Base-by-base conservation (phyloP, 2,888 invertebrate species). In the Zygogramma bicolorata region DNA sequence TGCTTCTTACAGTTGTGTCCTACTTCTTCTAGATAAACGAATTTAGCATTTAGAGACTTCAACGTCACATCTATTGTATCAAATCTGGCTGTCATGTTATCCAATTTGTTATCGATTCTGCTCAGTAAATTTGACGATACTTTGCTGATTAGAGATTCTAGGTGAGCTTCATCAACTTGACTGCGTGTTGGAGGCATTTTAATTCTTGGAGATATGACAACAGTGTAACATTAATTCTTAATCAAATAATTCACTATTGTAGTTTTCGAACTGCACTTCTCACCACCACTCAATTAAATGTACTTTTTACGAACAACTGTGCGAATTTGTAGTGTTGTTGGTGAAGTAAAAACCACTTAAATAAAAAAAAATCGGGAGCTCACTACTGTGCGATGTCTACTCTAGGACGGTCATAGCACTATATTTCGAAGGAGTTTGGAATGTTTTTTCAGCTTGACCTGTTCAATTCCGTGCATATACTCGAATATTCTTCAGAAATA, bases 1-100 rank as follows among this genome's bases (percentile, higher is more conserved):
- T 57, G 57, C 22, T 57, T 57, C 57, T 25, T 57, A 57, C 22
- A 25, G 25, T 57, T 57, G 25, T 22, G 22, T 15, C 25, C 57
- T 57, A 57, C 57, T 57, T 57, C 57, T 57, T 57, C 25, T 57
- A 57, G 25, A 57, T 57, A 25, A 5, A 22, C 2, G 57, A 57
- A 57, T 57, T 57, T 25, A 25, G 57, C 57, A 57, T 57, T 57
- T 25, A 57, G 57, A 49, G 57, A 57, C 22, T 57, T 57, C 57
- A 57, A 57, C 57, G 25, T 57, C 22, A 57, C 57, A 57, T 57
- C 25, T 1, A 57, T 57, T 57, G 57, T 57, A 57, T 57, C 57
- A 57, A 57, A 22, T 57, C 25, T 57, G 22, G 25, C 57, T 57
- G 57, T 57, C 57, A 57, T 57, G 25, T 57, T 57, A 22, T 57